Evolutionary conservation across 2,113 vertebrate genomes (phyloP).

Genomic region (Thunnus thynnus): DNA sequence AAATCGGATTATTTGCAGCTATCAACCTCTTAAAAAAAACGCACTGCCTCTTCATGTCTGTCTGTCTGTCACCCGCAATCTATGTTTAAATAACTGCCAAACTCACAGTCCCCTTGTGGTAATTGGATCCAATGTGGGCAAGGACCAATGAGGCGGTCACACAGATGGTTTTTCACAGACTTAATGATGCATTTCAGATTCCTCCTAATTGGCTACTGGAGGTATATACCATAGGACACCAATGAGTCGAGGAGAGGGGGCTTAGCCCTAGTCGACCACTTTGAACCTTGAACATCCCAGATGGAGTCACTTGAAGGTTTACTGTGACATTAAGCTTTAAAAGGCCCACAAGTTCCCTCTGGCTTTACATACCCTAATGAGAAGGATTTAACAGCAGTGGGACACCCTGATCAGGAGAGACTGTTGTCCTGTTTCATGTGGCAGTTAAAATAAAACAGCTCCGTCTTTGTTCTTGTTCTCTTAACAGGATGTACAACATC

Average conservation of each 20-base stretch:
- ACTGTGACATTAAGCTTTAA: conserved; percentile 19
- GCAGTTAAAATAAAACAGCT: conserved; percentile 1
- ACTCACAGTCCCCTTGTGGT: conserved; percentile 4
- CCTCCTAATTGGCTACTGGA: conserved; percentile 34
- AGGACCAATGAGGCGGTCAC: conserved; percentile 19
- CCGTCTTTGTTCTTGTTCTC: neutral
- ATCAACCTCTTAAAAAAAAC: conserved; percentile 13
- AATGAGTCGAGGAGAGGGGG: neutral
- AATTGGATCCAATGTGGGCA: conserved; percentile 36
- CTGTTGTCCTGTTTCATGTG: neutral
- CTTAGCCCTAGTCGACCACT: neutral
- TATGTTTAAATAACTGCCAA: conserved; percentile 17
- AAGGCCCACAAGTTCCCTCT: conserved; percentile 12
- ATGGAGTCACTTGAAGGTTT: conserved; percentile 26
- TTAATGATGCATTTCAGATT: conserved; percentile 49
- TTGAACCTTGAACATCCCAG: conserved; percentile 35
- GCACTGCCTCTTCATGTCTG: conserved; percentile 15
- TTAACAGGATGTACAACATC: neutral
- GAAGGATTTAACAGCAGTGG: conserved; percentile 14
- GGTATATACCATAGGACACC: conserved; percentile 15
- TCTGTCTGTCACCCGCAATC: conserved; percentile 30
- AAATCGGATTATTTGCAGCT: conserved; percentile 39
- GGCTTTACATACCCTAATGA: neutral
- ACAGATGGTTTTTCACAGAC: conserved; percentile 32
- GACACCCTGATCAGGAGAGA: neutral